Conservation (phyloP, 2,888 invertebrate genomes). For the Drosophila helvetica region DNA sequence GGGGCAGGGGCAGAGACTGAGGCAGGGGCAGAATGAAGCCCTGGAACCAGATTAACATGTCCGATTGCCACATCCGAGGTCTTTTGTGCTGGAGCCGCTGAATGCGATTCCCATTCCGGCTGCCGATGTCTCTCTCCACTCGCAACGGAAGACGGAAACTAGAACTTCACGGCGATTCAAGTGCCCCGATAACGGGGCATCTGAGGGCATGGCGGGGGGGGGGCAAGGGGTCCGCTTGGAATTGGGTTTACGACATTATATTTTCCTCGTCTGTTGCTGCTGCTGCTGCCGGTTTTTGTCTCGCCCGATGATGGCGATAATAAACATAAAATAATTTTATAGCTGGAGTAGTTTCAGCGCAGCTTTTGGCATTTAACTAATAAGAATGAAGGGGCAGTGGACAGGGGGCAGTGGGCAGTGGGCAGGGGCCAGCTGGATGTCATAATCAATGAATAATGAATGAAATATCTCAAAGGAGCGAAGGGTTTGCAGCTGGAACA, state of each 20-base stretch:
- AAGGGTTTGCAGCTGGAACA: background rate
- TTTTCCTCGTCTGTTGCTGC: background rate
- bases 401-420: too few species aligned
- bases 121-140: constrained; percentile 51
- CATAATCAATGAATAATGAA: constrained; percentile 26
- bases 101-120: constrained; percentile 63
- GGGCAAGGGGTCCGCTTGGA: constrained; percentile 32
- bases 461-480: constrained; percentile 15
- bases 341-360: constrained; percentile 42
- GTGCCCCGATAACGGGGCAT: constrained; percentile 55
- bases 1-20: too few species aligned
- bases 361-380: constrained; percentile 69
- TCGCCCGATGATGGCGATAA: constrained; percentile 59
- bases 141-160: constrained; percentile 63
- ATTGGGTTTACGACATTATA: constrained; percentile 69
- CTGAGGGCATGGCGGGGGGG: background rate
- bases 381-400: constrained; percentile 35
- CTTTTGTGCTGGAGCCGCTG: constrained; percentile 50
- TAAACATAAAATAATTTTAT: constrained; percentile 78
- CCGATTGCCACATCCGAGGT: constrained; percentile 77
- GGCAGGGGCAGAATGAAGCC: constrained; percentile 20
- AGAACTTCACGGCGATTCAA: constrained; percentile 65
- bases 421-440: constrained; percentile 9
- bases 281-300: constrained; percentile 40
- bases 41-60: constrained; percentile 71